phyloP scores from a whole-genome alignment of 2,888 invertebrate genomes.

The Xestoiulus laeticollis region DNA sequence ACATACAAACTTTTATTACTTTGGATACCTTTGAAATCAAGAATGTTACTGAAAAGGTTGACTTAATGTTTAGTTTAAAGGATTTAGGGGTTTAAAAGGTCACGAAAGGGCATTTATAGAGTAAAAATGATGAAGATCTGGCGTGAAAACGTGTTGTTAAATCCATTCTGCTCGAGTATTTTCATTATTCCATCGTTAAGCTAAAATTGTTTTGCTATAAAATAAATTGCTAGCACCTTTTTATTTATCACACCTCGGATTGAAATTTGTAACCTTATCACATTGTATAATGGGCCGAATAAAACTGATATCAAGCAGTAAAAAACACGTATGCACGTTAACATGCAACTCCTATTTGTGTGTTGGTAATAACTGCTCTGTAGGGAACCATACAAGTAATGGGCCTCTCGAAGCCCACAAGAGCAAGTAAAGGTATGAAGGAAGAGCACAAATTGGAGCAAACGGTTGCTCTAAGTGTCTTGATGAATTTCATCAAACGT shows the following conservation, averaged over 20 bases:
- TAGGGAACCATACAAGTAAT: not conserved
- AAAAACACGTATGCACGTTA: not conserved
- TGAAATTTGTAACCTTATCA: conserved; percentile 2
- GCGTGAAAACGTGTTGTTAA: not conserved
- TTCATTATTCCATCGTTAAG: conserved; percentile 1
- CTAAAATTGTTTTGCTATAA: not conserved
- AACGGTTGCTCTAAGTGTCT: not conserved
- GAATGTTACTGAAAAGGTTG: too few species aligned
- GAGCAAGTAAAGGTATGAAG: not conserved
- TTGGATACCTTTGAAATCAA: too few species aligned
- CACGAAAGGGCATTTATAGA: too few species aligned
- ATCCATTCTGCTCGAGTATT: not conserved
- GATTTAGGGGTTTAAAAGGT: too few species aligned
- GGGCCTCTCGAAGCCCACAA: not conserved
- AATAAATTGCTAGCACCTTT: not conserved
- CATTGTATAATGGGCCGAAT: not conserved
- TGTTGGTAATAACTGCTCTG: not conserved
- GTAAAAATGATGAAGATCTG: not conserved
- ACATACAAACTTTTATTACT: too few species aligned
- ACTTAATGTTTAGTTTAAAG: too few species aligned
- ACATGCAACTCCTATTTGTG: not conserved
- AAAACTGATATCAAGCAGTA: not conserved
- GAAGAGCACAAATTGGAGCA: not conserved
- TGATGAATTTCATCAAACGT: not conserved
- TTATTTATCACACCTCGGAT: not conserved